Base-by-base conservation (phyloP, 2,113 vertebrate genomes). In the Prietella phreatophila region DNA sequence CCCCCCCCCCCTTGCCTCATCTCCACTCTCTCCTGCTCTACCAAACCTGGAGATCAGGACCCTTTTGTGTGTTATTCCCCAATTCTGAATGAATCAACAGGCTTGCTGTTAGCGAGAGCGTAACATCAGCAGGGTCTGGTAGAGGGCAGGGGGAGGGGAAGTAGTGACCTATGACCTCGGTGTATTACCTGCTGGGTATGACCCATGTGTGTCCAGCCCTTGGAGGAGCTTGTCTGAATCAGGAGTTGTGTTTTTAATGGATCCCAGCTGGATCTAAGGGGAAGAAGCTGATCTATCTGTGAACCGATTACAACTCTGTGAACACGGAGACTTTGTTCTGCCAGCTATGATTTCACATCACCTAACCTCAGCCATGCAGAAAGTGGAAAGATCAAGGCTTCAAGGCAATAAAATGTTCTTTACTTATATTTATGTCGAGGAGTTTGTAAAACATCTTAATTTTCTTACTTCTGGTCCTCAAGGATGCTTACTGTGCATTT, bases 181-280 rank as follows among this genome's bases (percentile, higher is more conserved):
- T 11, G 63, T 33, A 82, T 86, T 90, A 91, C 91, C 90, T 91
- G 89, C 91, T 91, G 91, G 83, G 90, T 89, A 81, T 33, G 53
- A 83, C 73, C 90, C 85, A 83, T 88, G 89, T 85, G 89, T 87
- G 87, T 89, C 75, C 85, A 83, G 84, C 27, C 76, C 42, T 55
- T 36, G 47, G 63, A 50, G 67, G 75, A 73, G 79, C 67, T 85
- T 65, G 87, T 65, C 84, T 87, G 79, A 89, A 88, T 92, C 80
- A 83, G 87, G 39, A 75, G 63, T 71, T 60, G 71, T 89, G 89
- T 90, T 86, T 89, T 76, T 88, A 91, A 91, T 90, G 86, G 86
- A 65, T 83, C 87, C 82, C 90, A 91, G 89, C 88, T 92, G 87
- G 85, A 85, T 50, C 39, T 25, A 9, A 88, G n/a, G 19, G 30